These are phyloP conservation scores for Strigamia transsilvanica DNA, from an alignment of 2,888 invertebrate genomes.

Conservation along the genomic window DNA sequence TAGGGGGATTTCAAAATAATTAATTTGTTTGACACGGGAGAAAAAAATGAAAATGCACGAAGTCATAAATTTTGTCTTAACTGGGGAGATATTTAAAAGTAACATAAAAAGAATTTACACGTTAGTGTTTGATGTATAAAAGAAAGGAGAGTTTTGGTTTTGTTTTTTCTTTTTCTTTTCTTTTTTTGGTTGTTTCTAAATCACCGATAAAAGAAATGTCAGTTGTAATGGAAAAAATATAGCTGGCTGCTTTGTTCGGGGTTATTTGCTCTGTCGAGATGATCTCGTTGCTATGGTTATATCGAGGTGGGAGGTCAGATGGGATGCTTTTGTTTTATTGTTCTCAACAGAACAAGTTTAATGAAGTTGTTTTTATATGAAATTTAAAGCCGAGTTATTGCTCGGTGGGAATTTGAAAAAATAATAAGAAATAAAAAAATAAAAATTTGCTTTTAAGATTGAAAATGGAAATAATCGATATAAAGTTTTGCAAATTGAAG, in stretches of 20 bases:
- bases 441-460: too few species aligned
- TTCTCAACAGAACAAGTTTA: slow-evolving; percentile 7
- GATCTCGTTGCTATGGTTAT: slow-evolving; percentile 10
- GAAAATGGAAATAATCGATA: too few species aligned
- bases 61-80: neutral
- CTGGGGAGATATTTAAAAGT: neutral
- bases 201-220: neutral
- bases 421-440: too few species aligned
- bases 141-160: neutral
- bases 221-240: neutral
- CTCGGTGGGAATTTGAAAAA: too few species aligned
- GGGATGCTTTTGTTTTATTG: slow-evolving; percentile 39
- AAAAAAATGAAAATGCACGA: too few species aligned
- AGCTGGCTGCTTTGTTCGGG: slow-evolving; percentile 1
- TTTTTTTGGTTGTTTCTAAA: neutral
- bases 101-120: neutral
- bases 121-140: neutral
- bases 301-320: slow-evolving; percentile 23
- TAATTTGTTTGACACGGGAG: neutral
- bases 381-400: neutral
- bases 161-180: neutral
- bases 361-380: slow-evolving; percentile 3
- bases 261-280: slow-evolving; percentile 20
- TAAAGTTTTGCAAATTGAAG: too few species aligned
- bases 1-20: neutral